These are phyloP conservation scores for Thera britannica DNA, from an alignment of 2,888 invertebrate genomes.

Conservation along the genomic window DNA sequence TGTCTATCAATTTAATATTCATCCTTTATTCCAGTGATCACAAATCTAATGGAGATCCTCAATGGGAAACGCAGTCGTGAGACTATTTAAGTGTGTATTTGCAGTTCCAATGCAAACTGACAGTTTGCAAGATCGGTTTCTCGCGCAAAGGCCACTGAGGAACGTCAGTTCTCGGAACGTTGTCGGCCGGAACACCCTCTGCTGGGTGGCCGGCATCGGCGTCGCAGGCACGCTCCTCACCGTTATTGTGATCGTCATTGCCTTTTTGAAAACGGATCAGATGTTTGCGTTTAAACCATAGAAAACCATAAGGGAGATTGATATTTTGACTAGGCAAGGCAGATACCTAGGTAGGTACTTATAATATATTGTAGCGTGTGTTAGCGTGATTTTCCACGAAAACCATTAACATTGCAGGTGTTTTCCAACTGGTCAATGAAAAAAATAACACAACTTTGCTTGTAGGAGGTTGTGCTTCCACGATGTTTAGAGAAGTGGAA, in stretches of 20 bases:
- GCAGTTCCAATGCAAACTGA: slow-evolving; percentile 12
- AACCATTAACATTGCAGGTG: too few species aligned
- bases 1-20: background rate
- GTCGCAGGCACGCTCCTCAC: slow-evolving; percentile 9
- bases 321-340: too few species aligned
- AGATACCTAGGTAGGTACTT: background rate
- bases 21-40: slow-evolving; percentile 1
- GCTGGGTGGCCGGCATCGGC: slow-evolving; percentile 15
- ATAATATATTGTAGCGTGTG: too few species aligned
- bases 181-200: slow-evolving; percentile 11
- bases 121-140: background rate
- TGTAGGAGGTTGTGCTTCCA: too few species aligned
- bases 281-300: background rate
- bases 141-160: slow-evolving; percentile 7
- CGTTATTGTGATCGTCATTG: slow-evolving; percentile 8
- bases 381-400: too few species aligned
- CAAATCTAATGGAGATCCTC: background rate
- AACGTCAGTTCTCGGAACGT: slow-evolving; percentile 14
- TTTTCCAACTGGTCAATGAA: too few species aligned
- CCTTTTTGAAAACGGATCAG: slow-evolving; percentile 12
- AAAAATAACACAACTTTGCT: too few species aligned
- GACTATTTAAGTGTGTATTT: slow-evolving; percentile 17
- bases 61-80: slow-evolving; percentile 7
- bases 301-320: background rate
- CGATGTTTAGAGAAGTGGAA: too few species aligned